phyloP scores from a whole-genome alignment of 2,888 invertebrate species.

The Pyrochroa serraticornis region DNA sequence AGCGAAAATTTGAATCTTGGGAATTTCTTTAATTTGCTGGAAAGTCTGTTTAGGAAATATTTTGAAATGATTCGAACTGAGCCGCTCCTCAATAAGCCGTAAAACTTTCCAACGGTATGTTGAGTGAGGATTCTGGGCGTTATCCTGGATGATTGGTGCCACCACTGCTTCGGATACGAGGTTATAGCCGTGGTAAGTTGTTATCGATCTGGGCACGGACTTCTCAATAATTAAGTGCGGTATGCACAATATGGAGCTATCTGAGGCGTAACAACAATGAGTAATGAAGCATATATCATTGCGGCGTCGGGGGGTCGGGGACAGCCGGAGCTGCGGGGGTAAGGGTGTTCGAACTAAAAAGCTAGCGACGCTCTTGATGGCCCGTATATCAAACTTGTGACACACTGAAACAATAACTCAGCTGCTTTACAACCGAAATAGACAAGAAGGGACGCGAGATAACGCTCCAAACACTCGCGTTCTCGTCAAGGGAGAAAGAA shows the following conservation, averaged over 20 bases:
- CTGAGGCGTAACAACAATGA: conserved; percentile 43
- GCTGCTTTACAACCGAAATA: conserved; percentile 56
- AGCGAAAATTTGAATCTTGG: no score
- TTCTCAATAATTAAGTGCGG: conserved; percentile 14
- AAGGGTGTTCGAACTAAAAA: conserved; percentile 46
- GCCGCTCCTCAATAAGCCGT: no score
- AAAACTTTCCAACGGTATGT: no score
- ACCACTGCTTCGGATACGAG: no score
- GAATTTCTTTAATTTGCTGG: no score
- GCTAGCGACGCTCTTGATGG: conserved; percentile 53
- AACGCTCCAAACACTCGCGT: conserved; percentile 36
- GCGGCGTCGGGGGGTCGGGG: conserved; percentile 40
- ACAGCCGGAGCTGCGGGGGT: conserved; percentile 31
- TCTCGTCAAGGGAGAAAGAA: conserved; percentile 21
- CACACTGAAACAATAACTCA: conserved; percentile 58
- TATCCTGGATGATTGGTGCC: no score
- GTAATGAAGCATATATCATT: conserved; percentile 53
- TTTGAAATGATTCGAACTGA: no score
- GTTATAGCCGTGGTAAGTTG: no score
- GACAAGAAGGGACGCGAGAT: conserved; percentile 51
- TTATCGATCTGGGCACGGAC: no score
- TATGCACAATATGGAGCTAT: conserved; percentile 26
- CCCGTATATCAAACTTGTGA: conserved; percentile 57
- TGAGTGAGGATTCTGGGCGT: no score
- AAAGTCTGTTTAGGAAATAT: no score